Base-by-base conservation (phyloP, 2,113 vertebrate genomes). In the Heptranchias perlo region DNA sequence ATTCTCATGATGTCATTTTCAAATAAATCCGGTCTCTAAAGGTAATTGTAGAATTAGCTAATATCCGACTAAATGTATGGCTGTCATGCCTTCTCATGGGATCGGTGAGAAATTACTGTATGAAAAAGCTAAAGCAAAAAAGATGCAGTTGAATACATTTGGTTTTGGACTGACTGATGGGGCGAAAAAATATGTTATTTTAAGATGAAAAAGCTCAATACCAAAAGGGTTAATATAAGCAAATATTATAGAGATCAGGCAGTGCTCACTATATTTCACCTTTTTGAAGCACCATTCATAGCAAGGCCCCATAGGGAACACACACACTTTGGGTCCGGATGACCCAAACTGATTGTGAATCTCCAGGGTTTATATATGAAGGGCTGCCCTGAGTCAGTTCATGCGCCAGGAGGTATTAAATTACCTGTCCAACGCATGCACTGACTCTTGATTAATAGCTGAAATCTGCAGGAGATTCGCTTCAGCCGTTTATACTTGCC, bases 391-490 rank as follows among this genome's bases (percentile, higher is more conserved):
- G 65, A 95, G 94, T 52, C 94, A 95, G 94, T 67, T 95, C 65
- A 95, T 69, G 28, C 65, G 44, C 94, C 64, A 95, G 94, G 65
- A 73, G 94, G 94, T 95, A 95, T 95, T 95, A 95, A 95, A 69
- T 95, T 69, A 95, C 94, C 94, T 95, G 28, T 73, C 94, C 65
- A 73, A 95, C 21, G 44, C 94, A 95, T 73, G 94, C 94, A 95
- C 21, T 94, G 93, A 94, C 93, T 94, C 93, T 69, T 95, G 94
- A 95, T 95, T 95, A 95, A 95, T 95, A 95, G 94, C 94, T 95
- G 64, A 31, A 52, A 69, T 95, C 94, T 95, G 94, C 64, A 69
- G 94, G 64, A 95, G 94, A 73, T 95, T 69, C 64, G 65, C 65
- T 95, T 95, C 94, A 73, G 94, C 47, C 94, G 47, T 95, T 73